A percentile compares a stretch with the other conserved stretches of the same genome.
Evolutionary conservation across 1,140 invertebrate genomes (phyloP).

Genomic region (Pissodes strobi): DNA sequence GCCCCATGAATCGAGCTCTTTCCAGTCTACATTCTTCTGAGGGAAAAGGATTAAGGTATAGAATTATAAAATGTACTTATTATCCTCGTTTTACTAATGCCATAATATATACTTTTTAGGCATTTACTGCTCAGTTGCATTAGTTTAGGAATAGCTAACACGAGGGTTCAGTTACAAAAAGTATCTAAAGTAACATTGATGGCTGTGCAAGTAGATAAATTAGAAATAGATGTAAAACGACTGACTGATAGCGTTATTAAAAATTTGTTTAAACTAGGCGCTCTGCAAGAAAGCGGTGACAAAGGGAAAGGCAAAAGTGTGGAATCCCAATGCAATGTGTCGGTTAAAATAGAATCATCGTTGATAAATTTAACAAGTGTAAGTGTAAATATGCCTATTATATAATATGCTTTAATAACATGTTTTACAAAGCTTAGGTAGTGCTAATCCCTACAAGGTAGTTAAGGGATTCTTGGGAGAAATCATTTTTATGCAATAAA

Average conservation of each 20-base stretch:
- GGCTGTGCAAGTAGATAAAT: constrained; percentile 63
- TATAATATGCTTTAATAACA: too few relatives aligned
- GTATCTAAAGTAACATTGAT: constrained; percentile 65
- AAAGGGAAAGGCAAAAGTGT: constrained; percentile 14
- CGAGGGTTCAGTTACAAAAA: constrained; percentile 60
- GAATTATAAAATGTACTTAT: too few relatives aligned
- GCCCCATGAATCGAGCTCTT: constrained; percentile 70
- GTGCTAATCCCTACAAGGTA: too few relatives aligned
- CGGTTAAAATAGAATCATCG: constrained; percentile 39
- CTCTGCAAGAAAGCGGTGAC: constrained; percentile 54
- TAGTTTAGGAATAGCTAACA: constrained; percentile 64
- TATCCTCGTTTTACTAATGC: background rate
- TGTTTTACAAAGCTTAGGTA: too few relatives aligned
- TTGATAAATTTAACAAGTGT: constrained; percentile 13
- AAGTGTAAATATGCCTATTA: too few relatives aligned
- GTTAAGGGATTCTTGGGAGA: too few relatives aligned
- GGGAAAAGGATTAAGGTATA: constrained; percentile 61
- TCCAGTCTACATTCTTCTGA: constrained; percentile 64
- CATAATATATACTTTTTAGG: constrained; percentile 48
- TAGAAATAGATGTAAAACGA: constrained; percentile 62
- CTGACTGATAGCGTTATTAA: constrained; percentile 64
- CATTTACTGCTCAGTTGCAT: constrained; percentile 72
- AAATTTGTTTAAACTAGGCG: constrained; percentile 63
- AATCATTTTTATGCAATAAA: too few relatives aligned
- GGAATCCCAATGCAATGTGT: constrained; percentile 33